Evolutionary conservation across 2,888 invertebrate genomes (phyloP), one percentile per base, ranked within the genome.

Genomic region (Phortica okadai): DNA sequence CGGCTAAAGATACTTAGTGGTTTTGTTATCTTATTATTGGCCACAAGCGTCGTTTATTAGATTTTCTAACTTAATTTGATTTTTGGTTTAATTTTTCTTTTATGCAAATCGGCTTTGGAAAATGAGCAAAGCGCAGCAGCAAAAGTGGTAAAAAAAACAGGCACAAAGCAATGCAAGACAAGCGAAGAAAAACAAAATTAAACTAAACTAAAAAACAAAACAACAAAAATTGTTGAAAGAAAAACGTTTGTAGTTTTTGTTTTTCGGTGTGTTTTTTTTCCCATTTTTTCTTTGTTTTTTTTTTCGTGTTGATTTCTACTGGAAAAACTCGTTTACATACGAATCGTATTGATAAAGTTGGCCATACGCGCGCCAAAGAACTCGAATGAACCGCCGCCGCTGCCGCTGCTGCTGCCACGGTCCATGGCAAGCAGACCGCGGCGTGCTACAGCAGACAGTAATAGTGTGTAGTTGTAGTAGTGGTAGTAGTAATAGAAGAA

Each of bases 351-450:
- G 83, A 90, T 90, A 89, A 90, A 90, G 89, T 89, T 90, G 87
- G 90, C 89, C 90, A 90, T 90, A 82, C 90, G 90, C 83, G 89
- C 88, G 84, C 90, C 90, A 86, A 90, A 90, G 87, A 90, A 89
- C 87, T 90, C 90, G 88, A 90, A 89, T 80, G 90, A 90, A 89
- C 88, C 86, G 81, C 85, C 85, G 74, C 66, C 86, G 88, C 77
- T 85, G 81, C 85, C 85, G 74, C 66, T 87, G 85, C 77, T 85
- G 82, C 25, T 62, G 62, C 70, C 70, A 21, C 70, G 70, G 77
- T 80, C 86, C 82, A 74, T 56, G 45, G 76, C 66, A 25, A 64
- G 44, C 50, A 33, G 50, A 50, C 54, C 73, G 42, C 41, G 56
- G 58, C 62, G 62, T 14, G 16, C 62, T 62, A 21, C 62, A 25